phyloP scores from a whole-genome alignment of 2,113 vertebrate species.

The Phainopepla nitens region DNA sequence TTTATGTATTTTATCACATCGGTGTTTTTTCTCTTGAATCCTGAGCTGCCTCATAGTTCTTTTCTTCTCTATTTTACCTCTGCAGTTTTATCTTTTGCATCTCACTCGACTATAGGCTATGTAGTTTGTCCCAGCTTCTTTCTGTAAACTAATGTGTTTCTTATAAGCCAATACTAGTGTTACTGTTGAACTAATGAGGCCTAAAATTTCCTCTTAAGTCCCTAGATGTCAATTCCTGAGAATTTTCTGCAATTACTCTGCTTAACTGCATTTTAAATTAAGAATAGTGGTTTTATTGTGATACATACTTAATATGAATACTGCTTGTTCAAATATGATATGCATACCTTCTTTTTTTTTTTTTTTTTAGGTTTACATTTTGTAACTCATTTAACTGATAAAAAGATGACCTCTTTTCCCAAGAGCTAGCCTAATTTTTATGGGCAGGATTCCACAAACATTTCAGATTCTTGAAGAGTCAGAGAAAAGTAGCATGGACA shows the following conservation, averaged over 20 bases:
- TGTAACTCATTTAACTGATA: not conserved
- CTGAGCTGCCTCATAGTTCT: not conserved
- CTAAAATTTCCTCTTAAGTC: not conserved
- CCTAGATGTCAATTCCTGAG: not conserved
- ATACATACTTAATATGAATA: not conserved
- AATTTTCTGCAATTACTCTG: not conserved
- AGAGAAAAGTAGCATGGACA: not conserved
- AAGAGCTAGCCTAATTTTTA: not conserved
- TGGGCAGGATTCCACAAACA: not conserved
- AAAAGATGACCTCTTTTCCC: not conserved
- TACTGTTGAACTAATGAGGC: not conserved
- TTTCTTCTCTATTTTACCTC: not conserved
- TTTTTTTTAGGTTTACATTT: not conserved
- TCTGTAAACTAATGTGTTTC: not conserved
- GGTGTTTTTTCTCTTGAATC: not conserved
- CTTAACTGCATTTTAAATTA: not conserved
- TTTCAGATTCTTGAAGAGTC: not conserved
- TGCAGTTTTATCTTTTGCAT: not conserved
- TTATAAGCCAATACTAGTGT: not conserved
- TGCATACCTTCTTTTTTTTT: accelerated
- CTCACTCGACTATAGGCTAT: not conserved
- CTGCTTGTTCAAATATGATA: not conserved
- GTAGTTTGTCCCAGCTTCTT: not conserved
- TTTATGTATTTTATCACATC: not conserved
- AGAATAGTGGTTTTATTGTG: not conserved